These are phyloP conservation scores for Malacosoma neustria DNA, from an alignment of 2,888 invertebrate genomes.

Conservation along the genomic window DNA sequence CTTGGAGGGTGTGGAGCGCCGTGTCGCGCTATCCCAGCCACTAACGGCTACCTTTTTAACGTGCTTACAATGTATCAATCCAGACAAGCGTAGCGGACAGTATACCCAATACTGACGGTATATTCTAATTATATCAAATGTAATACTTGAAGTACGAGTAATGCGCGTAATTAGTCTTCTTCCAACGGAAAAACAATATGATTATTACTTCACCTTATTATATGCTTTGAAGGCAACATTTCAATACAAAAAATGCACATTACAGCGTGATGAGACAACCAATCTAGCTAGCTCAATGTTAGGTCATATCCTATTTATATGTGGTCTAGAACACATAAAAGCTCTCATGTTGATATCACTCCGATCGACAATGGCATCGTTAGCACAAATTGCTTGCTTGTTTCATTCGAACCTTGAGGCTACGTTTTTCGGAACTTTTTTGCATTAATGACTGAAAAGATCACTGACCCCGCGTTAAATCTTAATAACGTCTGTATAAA, in stretches of 20 bases:
- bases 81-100: too few species aligned
- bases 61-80: too few species aligned
- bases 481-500: neutral
- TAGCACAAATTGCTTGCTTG: conserved; percentile 1
- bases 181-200: too few species aligned
- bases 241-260: conserved; percentile 18
- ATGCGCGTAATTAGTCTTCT: too few species aligned
- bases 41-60: too few species aligned
- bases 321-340: conserved; percentile 19
- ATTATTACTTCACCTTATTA: too few species aligned
- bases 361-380: conserved; percentile 8
- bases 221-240: too few species aligned
- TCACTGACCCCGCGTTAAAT: neutral
- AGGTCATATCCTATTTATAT: conserved; percentile 38
- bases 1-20: too few species aligned
- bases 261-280: conserved; percentile 16
- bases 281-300: conserved; percentile 39
- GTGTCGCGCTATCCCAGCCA: too few species aligned
- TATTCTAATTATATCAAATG: too few species aligned
- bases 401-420: neutral
- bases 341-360: conserved; percentile 13
- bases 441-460: neutral
- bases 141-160: too few species aligned
- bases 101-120: too few species aligned
- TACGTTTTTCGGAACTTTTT: neutral